Conservation (phyloP, 2,797 vertebrate genomes). For the Acipenser oxyrinchus region DNA sequence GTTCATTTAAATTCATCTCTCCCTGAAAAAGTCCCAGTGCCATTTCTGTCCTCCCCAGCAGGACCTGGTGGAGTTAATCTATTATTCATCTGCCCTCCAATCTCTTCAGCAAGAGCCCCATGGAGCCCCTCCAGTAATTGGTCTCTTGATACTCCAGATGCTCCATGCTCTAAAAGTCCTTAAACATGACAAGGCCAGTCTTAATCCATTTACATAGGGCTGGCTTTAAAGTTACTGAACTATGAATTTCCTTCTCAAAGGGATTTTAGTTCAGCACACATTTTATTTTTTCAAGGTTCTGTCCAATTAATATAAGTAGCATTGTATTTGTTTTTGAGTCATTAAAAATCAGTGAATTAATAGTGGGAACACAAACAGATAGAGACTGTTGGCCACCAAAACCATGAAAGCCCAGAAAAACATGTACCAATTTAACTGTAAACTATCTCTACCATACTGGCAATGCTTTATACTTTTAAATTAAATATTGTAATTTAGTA, state of each 20-base stretch:
- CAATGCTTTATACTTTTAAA: neutral
- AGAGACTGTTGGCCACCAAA: neutral
- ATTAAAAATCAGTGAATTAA: slow-evolving; percentile 18
- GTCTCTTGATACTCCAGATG: slow-evolving; percentile 51
- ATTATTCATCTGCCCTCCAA: slow-evolving; percentile 67
- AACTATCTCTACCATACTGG: neutral
- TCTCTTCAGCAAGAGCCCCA: slow-evolving; percentile 46
- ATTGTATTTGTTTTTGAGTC: slow-evolving; percentile 13
- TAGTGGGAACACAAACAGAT: slow-evolving; percentile 1
- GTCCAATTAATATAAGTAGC: neutral
- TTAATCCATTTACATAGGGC: slow-evolving; percentile 7
- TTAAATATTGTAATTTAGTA: slow-evolving; percentile 12
- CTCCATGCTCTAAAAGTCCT: slow-evolving; percentile 43
- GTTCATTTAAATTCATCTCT: slow-evolving; percentile 4
- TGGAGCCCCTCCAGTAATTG: slow-evolving; percentile 56
- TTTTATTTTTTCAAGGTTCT: neutral
- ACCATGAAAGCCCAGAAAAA: neutral
- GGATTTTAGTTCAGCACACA: too few species aligned
- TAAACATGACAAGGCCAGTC: slow-evolving; percentile 41
- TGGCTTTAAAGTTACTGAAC: slow-evolving; percentile 14
- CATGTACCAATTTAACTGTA: neutral
- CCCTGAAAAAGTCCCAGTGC: slow-evolving; percentile 27
- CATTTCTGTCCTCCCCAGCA: slow-evolving; percentile 47
- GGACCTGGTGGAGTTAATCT: slow-evolving; percentile 53
- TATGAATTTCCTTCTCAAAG: neutral